Evolutionary conservation across 2,113 vertebrate species (phyloP), one percentile per base, ranked within the genome.

Genomic region (Mormoops blainvillei): DNA sequence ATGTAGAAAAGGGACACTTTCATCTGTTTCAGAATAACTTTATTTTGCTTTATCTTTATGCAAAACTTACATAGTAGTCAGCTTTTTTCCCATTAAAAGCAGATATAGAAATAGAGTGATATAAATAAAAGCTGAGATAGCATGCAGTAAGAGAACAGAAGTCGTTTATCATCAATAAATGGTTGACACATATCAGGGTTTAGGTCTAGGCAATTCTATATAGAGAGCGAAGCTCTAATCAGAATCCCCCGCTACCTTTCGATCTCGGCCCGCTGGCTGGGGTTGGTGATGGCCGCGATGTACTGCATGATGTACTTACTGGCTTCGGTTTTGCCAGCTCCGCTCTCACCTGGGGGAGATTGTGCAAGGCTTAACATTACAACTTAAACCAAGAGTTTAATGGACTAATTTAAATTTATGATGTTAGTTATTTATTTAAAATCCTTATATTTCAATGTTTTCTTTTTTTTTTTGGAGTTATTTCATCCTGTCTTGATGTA

Each of bases 231-330:
- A 65, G 43, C 20, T 22, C 58, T 26, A 0, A 5, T 10, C 18
- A 43, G 63, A n/a, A 31, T 15, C n/a, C 52, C 68, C 45, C 0
- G 98, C 99, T 98, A 99, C 99, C 99, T 99, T 97, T 99, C 99
- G 16, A 99, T 99, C 74, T 99, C 99, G 0, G 99, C 99, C 96
- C 99, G 99, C 99, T 99, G 99, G 89, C 99, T 98, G 12, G 99
- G 99, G 98, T 99, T 99, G 98, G 99, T 99, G 97, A 99, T 99
- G 98, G 99, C 99, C 22, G 99, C 99, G 5, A 99, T 99, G 97
- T 99, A 99, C 97, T 99, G 99, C 99, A 99, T 99, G 10, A 99
- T 99, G 78, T 99, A 99, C 97, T 99, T 99, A 98, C 99, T 99
- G 98, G 99, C 99, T 97, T 99, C 99, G 0, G 99, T 99, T 97